These are phyloP conservation scores for Panorpa germanica DNA, from an alignment of 2,888 invertebrate species.

Conservation along the genomic window DNA sequence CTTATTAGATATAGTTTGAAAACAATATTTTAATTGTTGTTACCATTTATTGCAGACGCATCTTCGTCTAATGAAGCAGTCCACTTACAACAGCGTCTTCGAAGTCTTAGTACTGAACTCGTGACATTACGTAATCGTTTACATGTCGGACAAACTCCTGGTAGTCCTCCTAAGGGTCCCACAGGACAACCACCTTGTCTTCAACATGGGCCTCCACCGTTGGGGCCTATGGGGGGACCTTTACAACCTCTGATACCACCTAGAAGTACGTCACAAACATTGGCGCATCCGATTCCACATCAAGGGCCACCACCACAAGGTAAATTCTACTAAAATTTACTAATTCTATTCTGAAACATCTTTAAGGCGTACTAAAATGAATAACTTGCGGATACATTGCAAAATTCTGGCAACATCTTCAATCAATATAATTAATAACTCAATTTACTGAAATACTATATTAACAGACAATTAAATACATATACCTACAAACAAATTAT, in stretches of 20 bases:
- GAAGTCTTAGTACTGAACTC: slow-evolving; percentile 79
- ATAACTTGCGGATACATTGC: too few relatives aligned
- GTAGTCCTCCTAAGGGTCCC: slow-evolving; percentile 17
- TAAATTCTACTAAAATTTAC: too few relatives aligned
- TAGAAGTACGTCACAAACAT: slow-evolving; percentile 23
- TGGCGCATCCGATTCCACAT: slow-evolving; percentile 27
- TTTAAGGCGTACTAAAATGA: too few relatives aligned
- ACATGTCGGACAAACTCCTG: slow-evolving; percentile 45
- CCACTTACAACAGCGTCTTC: slow-evolving; percentile 76
- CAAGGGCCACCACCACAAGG: slow-evolving; percentile 15
- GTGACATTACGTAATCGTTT: slow-evolving; percentile 79
- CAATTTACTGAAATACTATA: too few relatives aligned
- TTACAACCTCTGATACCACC: slow-evolving; percentile 16
- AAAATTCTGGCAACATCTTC: too few relatives aligned
- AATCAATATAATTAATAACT: too few relatives aligned
- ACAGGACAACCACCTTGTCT: slow-evolving; percentile 15
- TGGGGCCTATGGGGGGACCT: slow-evolving; percentile 14
- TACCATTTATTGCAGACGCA: slow-evolving; percentile 48
- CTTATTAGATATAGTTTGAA: slow-evolving; percentile 9
- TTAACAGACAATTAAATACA: too few relatives aligned
- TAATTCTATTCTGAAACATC: too few relatives aligned
- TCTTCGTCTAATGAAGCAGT: slow-evolving; percentile 89
- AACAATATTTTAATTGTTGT: slow-evolving; percentile 10
- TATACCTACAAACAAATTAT: too few relatives aligned
- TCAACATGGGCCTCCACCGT: slow-evolving; percentile 11